A percentile compares a stretch with the other conserved stretches of the same genome.
phyloP scores from a whole-genome alignment of 2,113 vertebrate species.

The Tinamus guttatus region DNA sequence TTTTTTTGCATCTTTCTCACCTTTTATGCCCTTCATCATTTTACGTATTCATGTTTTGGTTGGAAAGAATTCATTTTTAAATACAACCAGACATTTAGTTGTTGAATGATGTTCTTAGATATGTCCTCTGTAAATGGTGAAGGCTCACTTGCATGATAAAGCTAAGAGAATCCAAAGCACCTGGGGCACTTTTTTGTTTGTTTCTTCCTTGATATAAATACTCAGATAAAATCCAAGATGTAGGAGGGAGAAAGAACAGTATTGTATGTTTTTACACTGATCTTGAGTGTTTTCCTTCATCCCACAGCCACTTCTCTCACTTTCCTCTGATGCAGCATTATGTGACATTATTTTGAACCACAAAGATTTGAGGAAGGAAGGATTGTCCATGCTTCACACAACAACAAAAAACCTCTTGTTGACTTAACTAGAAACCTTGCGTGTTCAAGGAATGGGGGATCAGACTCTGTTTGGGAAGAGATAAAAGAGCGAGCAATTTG shows the following conservation, averaged over 20 bases:
- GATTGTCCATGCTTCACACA: not conserved
- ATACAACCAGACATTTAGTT: not conserved
- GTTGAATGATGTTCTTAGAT: not conserved
- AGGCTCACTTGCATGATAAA: not conserved
- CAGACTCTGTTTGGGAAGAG: not conserved
- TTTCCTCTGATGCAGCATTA: not conserved
- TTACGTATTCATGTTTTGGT: not conserved
- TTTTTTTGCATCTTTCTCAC: not conserved
- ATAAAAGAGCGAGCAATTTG: not conserved
- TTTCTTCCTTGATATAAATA: not conserved
- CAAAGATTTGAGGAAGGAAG: not conserved
- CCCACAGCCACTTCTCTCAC: not conserved
- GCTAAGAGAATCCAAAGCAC: not conserved
- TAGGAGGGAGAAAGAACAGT: not conserved
- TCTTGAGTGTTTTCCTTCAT: not conserved
- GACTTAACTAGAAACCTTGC: not conserved
- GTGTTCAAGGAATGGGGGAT: not conserved
- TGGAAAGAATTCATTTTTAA: not conserved
- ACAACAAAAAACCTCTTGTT: fast-evolving
- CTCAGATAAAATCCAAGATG: fast-evolving
- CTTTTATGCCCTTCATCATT: not conserved
- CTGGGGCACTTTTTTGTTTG: not conserved
- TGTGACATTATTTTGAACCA: not conserved
- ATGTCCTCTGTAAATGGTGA: not conserved
- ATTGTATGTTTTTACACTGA: fast-evolving